phyloP scores from a whole-genome alignment of 2,797 vertebrate species.

The Neosilurus mollespiculum region DNA sequence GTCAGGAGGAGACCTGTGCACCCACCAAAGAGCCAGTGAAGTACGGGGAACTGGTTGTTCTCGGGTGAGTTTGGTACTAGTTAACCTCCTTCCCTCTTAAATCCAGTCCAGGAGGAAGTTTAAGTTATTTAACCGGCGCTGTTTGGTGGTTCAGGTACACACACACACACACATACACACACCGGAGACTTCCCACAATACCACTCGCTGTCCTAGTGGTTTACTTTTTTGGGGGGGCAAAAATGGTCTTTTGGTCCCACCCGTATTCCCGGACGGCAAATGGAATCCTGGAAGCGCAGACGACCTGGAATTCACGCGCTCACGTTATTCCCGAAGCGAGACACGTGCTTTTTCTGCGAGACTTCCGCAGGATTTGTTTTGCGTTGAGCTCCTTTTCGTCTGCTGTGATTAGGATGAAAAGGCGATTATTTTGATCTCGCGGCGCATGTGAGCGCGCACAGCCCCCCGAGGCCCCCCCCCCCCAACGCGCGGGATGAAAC shows the following conservation, averaged over 20 bases:
- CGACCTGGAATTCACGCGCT: slow-evolving; percentile 55
- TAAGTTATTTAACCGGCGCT: not conserved
- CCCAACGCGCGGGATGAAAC: not conserved
- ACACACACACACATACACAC: too few species aligned
- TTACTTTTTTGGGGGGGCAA: not conserved
- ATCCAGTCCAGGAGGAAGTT: not conserved
- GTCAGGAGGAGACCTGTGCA: slow-evolving; percentile 89
- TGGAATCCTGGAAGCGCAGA: slow-evolving; percentile 16
- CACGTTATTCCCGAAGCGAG: slow-evolving; percentile 68
- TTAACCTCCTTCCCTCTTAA: not conserved
- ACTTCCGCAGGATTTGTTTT: not conserved
- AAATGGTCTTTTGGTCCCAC: not conserved
- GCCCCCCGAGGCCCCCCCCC: too few species aligned
- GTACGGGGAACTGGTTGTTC: slow-evolving; percentile 93
- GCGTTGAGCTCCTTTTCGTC: not conserved
- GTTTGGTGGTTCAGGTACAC: not conserved
- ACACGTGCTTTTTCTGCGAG: slow-evolving; percentile 63
- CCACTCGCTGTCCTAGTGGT: not conserved
- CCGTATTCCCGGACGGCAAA: not conserved
- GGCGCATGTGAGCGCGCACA: not conserved
- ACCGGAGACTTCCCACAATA: not conserved
- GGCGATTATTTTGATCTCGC: not conserved
- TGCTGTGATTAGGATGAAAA: slow-evolving; percentile 4
- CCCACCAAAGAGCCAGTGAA: slow-evolving; percentile 92
- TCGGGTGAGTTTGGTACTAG: slow-evolving; percentile 82